A percentile compares a stretch with the other conserved stretches of the same genome.
phyloP scores from a whole-genome alignment of 2,113 vertebrate genomes.

The Rhipidura dahli region DNA sequence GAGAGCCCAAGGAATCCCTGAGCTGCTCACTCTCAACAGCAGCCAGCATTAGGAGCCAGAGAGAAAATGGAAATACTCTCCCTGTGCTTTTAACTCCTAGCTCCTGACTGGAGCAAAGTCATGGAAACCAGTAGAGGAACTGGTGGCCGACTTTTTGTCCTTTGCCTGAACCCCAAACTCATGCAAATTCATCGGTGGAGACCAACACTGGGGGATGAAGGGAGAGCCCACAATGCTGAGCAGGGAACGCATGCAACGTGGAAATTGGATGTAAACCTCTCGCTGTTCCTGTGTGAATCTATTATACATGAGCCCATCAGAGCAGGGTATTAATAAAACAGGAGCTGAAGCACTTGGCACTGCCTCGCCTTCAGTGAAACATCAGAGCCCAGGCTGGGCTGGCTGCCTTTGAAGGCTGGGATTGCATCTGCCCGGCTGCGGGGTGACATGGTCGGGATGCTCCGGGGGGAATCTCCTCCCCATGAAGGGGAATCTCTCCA shows the following conservation, averaged over 20 bases:
- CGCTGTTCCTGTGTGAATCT: slow-evolving; percentile 54
- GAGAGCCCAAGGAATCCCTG: not conserved
- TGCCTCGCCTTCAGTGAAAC: slow-evolving; percentile 19
- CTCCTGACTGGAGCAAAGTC: not conserved
- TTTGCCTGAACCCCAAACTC: not conserved
- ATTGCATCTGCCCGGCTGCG: not conserved
- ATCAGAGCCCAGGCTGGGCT: slow-evolving; percentile 19
- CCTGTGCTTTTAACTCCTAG: not conserved
- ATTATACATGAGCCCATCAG: slow-evolving; percentile 71
- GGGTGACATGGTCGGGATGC: not conserved
- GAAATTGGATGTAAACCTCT: slow-evolving; percentile 41
- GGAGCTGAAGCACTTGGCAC: slow-evolving; percentile 54
- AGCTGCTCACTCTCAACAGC: not conserved
- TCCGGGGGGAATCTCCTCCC: not conserved
- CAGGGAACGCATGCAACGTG: not conserved
- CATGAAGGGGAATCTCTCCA: not conserved
- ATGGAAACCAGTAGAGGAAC: not conserved
- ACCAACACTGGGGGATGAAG: not conserved
- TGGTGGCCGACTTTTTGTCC: not conserved
- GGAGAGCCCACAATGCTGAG: not conserved
- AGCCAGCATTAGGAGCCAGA: not conserved
- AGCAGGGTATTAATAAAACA: slow-evolving; percentile 76
- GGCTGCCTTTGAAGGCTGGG: slow-evolving; percentile 7
- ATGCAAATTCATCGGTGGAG: not conserved
- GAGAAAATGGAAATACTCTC: not conserved